Percentiles rank a stretch among this genome's conserved stretches.
Conservation (phyloP, 2,888 invertebrate species). For the Harpalus rubripes region DNA sequence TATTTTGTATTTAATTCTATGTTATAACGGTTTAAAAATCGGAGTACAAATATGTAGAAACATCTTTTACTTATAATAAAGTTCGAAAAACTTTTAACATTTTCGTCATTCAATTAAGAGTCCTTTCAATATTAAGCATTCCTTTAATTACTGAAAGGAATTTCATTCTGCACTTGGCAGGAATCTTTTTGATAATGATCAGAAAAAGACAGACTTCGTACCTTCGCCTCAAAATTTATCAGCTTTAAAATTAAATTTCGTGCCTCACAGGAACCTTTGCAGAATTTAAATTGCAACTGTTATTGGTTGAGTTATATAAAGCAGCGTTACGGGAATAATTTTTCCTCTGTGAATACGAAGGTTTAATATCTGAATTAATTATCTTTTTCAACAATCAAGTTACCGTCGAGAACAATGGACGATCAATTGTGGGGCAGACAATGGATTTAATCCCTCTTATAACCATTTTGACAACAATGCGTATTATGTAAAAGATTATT, state of each 20-base stretch:
- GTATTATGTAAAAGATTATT: slow-evolving; percentile 45
- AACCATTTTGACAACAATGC: slow-evolving; percentile 51
- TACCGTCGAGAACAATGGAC: slow-evolving; percentile 32
- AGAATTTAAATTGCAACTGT: slow-evolving; percentile 53
- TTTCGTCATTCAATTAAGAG: slow-evolving; percentile 26
- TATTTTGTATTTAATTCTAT: too few relatives aligned
- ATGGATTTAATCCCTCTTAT: slow-evolving; percentile 46
- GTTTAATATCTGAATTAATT: slow-evolving; percentile 56
- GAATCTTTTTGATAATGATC: slow-evolving; percentile 51
- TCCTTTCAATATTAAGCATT: slow-evolving; percentile 29
- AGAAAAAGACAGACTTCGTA: slow-evolving; percentile 35
- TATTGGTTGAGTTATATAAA: slow-evolving; percentile 38
- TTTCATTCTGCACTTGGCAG: slow-evolving; percentile 52
- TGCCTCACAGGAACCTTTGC: slow-evolving; percentile 6
- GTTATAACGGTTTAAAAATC: too few relatives aligned
- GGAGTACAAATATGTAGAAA: neutral
- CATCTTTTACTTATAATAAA: slow-evolving; percentile 3
- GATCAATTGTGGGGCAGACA: slow-evolving; percentile 48
- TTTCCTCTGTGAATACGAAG: slow-evolving; percentile 38
- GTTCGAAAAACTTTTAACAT: slow-evolving; percentile 29
- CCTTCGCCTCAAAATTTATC: slow-evolving; percentile 51
- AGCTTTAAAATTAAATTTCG: slow-evolving; percentile 50
- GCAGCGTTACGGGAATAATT: slow-evolving; percentile 28
- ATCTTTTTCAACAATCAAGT: slow-evolving; percentile 54
- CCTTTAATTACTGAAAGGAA: slow-evolving; percentile 54